Conservation (phyloP, 2,888 invertebrate species). For the Ichneumoninae sp. region DNA sequence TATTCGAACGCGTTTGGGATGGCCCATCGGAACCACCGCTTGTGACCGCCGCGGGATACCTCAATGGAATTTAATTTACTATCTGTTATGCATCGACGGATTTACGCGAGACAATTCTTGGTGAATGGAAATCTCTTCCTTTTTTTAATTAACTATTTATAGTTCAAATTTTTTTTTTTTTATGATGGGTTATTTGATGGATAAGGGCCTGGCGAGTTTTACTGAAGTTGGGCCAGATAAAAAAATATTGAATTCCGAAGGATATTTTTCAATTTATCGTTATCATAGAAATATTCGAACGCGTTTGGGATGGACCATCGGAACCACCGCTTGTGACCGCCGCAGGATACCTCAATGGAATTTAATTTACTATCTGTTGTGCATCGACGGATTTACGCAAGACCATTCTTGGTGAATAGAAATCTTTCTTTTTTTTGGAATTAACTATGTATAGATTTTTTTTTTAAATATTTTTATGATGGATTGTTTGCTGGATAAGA, state of each 20-base stretch:
- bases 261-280: too few relatives aligned
- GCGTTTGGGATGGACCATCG: background rate
- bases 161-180: too few relatives aligned
- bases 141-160: background rate
- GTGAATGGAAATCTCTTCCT: background rate
- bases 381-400: background rate
- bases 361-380: background rate
- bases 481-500: too few relatives aligned
- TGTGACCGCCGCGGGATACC: background rate
- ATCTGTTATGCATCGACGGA: background rate
- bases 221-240: too few relatives aligned
- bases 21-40: background rate
- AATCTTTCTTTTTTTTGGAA: background rate
- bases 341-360: background rate
- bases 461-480: too few relatives aligned
- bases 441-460: too few relatives aligned
- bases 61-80: background rate
- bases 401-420: background rate
- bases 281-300: too few relatives aligned
- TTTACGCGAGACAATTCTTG: background rate
- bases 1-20: too few relatives aligned
- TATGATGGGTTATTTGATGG: too few relatives aligned
- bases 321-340: constrained; percentile 1
- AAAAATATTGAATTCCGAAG: too few relatives aligned
- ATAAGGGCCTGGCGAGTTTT: too few relatives aligned